Evolutionary conservation across 2,888 invertebrate genomes (phyloP).

Genomic region (Polydrusus tereticollis): DNA sequence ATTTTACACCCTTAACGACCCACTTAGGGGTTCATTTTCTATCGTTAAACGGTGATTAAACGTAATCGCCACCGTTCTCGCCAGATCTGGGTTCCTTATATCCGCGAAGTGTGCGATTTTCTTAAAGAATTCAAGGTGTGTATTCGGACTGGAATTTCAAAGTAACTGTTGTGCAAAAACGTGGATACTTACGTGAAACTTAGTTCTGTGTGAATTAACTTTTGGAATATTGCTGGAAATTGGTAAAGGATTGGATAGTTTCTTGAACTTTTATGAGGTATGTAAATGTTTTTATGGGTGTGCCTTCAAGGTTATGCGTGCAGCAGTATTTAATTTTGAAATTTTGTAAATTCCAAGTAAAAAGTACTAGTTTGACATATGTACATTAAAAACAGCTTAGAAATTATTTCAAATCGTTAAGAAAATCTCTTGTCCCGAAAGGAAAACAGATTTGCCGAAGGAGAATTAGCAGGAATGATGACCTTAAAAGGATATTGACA

Average conservation of each 20-base stretch:
- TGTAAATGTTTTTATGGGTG: conserved; percentile 25
- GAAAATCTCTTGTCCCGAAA: too few species aligned
- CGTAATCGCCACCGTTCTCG: background rate
- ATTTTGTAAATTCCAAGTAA: background rate
- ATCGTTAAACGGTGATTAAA: background rate
- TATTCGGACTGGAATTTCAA: conserved; percentile 44
- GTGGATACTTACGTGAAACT: conserved; percentile 25
- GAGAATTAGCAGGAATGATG: too few species aligned
- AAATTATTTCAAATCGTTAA: background rate
- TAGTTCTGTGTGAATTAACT: background rate
- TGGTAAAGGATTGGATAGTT: background rate
- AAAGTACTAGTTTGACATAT: background rate
- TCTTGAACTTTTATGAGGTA: conserved; percentile 13
- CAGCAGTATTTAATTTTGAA: background rate
- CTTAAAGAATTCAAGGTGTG: conserved; percentile 49
- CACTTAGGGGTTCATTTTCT: background rate
- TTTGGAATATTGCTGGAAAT: background rate
- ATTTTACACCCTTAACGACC: conserved; percentile 13
- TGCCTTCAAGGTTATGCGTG: conserved; percentile 22
- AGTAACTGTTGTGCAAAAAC: conserved; percentile 44
- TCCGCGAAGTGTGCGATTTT: conserved; percentile 39
- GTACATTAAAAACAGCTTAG: background rate
- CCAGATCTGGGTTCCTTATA: conserved; percentile 23
- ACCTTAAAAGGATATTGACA: too few species aligned
- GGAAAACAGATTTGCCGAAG: too few species aligned